A percentile compares a stretch with the other conserved stretches of the same genome.
Evolutionary conservation across 2,888 invertebrate genomes (phyloP).

Genomic region (Tridacna crocea): DNA sequence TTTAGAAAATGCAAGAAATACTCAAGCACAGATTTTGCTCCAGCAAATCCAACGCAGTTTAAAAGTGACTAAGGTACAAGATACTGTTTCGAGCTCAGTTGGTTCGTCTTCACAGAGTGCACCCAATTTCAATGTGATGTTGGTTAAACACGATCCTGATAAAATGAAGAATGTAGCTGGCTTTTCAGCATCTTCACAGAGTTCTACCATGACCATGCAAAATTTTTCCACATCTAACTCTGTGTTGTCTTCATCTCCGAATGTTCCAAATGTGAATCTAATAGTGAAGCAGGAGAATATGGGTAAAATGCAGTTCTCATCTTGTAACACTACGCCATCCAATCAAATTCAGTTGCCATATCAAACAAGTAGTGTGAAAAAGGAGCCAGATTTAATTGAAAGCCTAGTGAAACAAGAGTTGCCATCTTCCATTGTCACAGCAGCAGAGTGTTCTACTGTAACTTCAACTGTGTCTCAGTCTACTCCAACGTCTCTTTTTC

Average conservation of each 20-base stretch:
- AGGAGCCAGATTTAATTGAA: constrained; percentile 47
- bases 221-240: constrained; percentile 1
- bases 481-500: constrained; percentile 46
- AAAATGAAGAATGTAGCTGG: background rate
- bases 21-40: constrained; percentile 54
- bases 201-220: constrained; percentile 28
- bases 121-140: constrained; percentile 37
- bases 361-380: constrained; percentile 30
- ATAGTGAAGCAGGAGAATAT: constrained; percentile 41
- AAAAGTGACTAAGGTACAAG: constrained; percentile 24
- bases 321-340: background rate
- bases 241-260: constrained; percentile 13
- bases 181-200: constrained; percentile 5
- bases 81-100: constrained; percentile 23
- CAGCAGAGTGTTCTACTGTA: constrained; percentile 36
- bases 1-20: constrained; percentile 17
- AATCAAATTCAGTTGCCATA: constrained; percentile 19
- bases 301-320: constrained; percentile 2
- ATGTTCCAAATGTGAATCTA: constrained; percentile 39
- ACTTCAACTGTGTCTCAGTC: constrained; percentile 72
- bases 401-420: constrained; percentile 46
- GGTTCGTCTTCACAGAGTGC: constrained; percentile 19
- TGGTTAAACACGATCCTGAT: constrained; percentile 39
- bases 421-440: constrained; percentile 5
- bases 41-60: constrained; percentile 52